Evolutionary conservation across 2,113 vertebrate genomes (phyloP).

Genomic region (Oreocharis arfaki): DNA sequence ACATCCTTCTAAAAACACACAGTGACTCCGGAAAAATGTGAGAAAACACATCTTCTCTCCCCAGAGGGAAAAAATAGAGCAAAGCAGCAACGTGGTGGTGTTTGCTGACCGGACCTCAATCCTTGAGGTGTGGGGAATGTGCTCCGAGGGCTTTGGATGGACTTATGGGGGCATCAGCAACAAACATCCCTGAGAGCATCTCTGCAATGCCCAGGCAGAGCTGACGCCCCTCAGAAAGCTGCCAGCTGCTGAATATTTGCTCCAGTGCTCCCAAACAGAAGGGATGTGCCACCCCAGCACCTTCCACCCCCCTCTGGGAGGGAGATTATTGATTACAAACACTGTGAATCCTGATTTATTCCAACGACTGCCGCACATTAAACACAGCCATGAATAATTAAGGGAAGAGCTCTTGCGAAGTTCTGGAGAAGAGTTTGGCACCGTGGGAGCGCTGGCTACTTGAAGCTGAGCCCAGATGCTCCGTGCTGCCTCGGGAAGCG

Average conservation of each 20-base stretch:
- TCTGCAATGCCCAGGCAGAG: background rate
- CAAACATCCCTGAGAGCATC: background rate
- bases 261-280: background rate
- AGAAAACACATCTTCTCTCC: background rate
- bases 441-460: fast-evolving
- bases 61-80: background rate
- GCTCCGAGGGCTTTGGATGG: background rate
- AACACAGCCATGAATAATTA: background rate
- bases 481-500: fast-evolving
- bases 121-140: background rate
- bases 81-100: background rate
- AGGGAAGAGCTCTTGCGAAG: background rate
- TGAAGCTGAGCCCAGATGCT: background rate
- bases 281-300: background rate
- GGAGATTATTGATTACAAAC: background rate
- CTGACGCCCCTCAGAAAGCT: background rate
- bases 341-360: background rate
- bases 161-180: fast-evolving
- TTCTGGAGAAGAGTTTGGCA: background rate
- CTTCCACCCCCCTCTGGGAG: background rate
- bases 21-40: conserved; percentile 5
- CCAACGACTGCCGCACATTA: background rate
- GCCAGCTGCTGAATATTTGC: background rate
- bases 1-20: background rate
- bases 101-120: background rate